Percentiles rank a stretch among this genome's conserved stretches.
Conservation (phyloP, 2,888 invertebrate genomes). For the Drepanosiphum platanoidis region DNA sequence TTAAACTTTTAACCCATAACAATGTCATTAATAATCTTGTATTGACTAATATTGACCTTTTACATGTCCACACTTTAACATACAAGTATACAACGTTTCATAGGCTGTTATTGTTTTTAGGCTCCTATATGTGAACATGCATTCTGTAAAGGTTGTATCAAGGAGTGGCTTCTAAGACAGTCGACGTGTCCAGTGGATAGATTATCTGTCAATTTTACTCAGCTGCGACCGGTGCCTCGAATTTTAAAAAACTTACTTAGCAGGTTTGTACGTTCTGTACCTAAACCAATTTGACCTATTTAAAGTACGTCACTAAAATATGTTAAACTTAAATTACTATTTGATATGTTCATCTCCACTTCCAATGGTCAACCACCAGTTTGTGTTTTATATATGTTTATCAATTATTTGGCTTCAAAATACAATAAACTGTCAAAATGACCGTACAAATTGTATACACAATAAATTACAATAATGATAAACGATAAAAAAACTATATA, state of each 20-base stretch:
- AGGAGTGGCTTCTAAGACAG: conserved; percentile 93
- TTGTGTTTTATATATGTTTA: too few species aligned
- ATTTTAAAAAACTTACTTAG: conserved; percentile 91
- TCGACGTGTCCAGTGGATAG: conserved; percentile 95
- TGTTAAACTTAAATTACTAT: too few species aligned
- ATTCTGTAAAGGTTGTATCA: conserved; percentile 92
- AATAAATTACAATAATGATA: too few species aligned
- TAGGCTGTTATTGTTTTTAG: conserved; percentile 69
- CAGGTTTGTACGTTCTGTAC: conserved; percentile 70
- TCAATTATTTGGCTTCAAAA: too few species aligned
- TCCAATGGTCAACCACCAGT: too few species aligned
- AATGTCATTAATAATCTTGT: neutral
- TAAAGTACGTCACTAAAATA: neutral
- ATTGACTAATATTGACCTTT: neutral
- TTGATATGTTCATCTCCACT: too few species aligned
- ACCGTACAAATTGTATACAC: too few species aligned
- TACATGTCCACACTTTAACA: neutral
- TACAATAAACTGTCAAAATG: too few species aligned
- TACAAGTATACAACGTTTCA: neutral
- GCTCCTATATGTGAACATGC: conserved; percentile 96
- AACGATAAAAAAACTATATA: too few species aligned
- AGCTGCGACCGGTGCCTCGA: conserved; percentile 90
- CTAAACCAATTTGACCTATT: conserved; percentile 42
- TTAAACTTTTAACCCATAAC: neutral
- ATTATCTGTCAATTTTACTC: conserved; percentile 87